Conservation (phyloP, 2,113 vertebrate species). For the Nycticorax nycticorax region DNA sequence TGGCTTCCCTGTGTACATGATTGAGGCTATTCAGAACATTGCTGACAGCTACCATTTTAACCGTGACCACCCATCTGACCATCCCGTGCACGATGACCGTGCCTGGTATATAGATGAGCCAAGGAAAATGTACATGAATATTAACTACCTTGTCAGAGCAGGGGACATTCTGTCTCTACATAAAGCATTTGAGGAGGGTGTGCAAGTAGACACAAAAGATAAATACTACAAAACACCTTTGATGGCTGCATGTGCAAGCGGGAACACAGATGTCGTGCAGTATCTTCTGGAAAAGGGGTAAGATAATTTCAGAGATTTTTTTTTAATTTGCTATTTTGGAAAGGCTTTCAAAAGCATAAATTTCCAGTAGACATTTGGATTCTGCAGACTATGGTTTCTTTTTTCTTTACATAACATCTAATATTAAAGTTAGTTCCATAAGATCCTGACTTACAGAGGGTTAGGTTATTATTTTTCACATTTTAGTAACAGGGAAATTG, state of each 20-base stretch:
- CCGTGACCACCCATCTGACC: slow-evolving; percentile 74
- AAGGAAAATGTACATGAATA: slow-evolving; percentile 73
- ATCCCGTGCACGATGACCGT: slow-evolving; percentile 88
- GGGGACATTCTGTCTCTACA: slow-evolving; percentile 86
- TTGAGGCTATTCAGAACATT: slow-evolving; percentile 74
- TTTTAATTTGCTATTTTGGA: neutral
- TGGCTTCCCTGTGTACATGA: slow-evolving; percentile 86
- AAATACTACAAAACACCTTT: slow-evolving; percentile 90
- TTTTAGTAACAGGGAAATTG: neutral
- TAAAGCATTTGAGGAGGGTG: slow-evolving; percentile 82
- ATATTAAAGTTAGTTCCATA: neutral
- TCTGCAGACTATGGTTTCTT: neutral
- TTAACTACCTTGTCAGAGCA: slow-evolving; percentile 83
- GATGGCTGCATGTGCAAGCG: slow-evolving; percentile 85
- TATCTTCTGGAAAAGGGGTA: slow-evolving; percentile 88
- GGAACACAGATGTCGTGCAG: slow-evolving; percentile 80
- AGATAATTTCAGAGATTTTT: slow-evolving; percentile 5
- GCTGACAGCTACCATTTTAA: slow-evolving; percentile 73
- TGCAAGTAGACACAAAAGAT: slow-evolving; percentile 87
- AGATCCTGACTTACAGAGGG: neutral
- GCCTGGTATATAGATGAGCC: slow-evolving; percentile 87
- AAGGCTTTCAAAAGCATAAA: neutral
- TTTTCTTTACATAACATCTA: neutral
- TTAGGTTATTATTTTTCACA: neutral
- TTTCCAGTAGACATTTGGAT: neutral